phyloP scores from a whole-genome alignment of 2,113 vertebrate genomes.

The Brachyhypopomus gauderio region DNA sequence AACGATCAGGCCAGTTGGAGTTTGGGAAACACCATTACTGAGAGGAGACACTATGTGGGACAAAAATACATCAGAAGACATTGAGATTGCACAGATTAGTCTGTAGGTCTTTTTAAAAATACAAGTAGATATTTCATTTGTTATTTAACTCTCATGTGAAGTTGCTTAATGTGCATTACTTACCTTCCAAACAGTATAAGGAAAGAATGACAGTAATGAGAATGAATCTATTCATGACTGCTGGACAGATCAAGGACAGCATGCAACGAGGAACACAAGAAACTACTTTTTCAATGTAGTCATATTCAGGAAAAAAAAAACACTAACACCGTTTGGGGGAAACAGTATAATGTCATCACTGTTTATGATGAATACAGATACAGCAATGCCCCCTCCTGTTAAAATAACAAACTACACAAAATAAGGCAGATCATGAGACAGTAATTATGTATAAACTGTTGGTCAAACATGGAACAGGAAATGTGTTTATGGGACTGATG shows the following conservation, averaged over 20 bases:
- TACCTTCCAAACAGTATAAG: slow-evolving; percentile 14
- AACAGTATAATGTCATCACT: neutral
- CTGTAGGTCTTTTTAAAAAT: too few relatives aligned
- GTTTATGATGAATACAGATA: neutral
- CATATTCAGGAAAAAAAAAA: too few relatives aligned
- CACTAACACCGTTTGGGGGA: too few relatives aligned
- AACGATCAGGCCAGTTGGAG: neutral
- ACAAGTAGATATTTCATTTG: neutral
- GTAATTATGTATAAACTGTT: too few relatives aligned
- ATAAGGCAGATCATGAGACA: too few relatives aligned
- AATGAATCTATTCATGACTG: neutral
- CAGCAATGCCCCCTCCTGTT: neutral
- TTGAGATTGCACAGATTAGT: neutral
- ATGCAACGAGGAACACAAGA: neutral
- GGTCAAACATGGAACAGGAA: too few relatives aligned
- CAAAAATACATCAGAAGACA: neutral
- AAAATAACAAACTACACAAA: neutral
- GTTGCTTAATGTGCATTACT: neutral
- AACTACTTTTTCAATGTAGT: too few relatives aligned
- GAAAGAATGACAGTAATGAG: neutral
- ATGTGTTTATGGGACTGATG: too few relatives aligned
- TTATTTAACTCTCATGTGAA: neutral
- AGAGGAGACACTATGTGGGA: slow-evolving; percentile 13
- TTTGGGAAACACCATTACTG: slow-evolving; percentile 17
- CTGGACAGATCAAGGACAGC: neutral